phyloP scores from a whole-genome alignment of 92 coral and sea anemone species.

The Epizoanthus stellaris region DNA sequence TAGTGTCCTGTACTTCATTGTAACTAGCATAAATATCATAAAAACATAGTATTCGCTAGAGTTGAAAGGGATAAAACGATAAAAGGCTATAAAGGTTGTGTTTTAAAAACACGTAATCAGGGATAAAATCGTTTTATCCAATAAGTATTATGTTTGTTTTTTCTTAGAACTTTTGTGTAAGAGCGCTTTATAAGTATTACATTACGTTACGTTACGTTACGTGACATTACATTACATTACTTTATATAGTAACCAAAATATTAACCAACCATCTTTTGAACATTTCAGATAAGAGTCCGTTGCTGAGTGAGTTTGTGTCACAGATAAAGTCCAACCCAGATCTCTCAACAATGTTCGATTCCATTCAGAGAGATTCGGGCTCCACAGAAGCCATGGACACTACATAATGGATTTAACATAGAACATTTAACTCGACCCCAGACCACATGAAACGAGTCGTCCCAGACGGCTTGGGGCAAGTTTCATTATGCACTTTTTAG shows the following conservation, averaged over 20 bases:
- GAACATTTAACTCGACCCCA: constrained; percentile 30
- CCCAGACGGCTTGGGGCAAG: neutral
- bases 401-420: constrained; percentile 29
- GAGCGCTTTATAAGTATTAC: too few relatives aligned
- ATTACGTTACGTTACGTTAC: too few relatives aligned
- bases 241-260: neutral
- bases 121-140: too few relatives aligned
- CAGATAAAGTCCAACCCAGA: constrained; percentile 95
- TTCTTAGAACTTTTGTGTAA: too few relatives aligned
- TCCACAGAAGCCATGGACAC: constrained; percentile 90
- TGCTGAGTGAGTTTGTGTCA: constrained; percentile 93
- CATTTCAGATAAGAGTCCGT: constrained; percentile 89
- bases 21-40: too few relatives aligned
- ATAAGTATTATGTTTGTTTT: too few relatives aligned
- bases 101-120: too few relatives aligned
- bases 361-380: constrained; percentile 92
- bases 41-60: too few relatives aligned
- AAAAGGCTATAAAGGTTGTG: too few relatives aligned
- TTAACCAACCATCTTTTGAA: neutral
- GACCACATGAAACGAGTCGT: neutral
- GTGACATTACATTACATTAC: too few relatives aligned
- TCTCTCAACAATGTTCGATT: constrained; percentile 88
- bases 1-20: too few relatives aligned
- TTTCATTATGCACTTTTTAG: neutral
- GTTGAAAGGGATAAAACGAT: too few relatives aligned